These are phyloP conservation scores for Cataglyphis hispanica DNA, from an alignment of 1,140 invertebrate species.

Conservation along the genomic window DNA sequence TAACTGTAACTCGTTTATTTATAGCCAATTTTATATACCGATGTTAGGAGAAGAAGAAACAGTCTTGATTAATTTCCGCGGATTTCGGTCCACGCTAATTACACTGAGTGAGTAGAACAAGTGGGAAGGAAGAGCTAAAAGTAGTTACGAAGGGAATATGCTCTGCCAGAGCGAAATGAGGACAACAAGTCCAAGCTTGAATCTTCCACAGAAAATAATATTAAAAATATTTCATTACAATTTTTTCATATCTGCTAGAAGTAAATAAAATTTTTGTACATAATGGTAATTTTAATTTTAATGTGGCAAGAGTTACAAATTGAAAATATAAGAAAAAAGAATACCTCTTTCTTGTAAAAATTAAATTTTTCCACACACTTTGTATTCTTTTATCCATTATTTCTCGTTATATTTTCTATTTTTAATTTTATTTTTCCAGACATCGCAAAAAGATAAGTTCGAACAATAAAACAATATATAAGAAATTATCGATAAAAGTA, in stretches of 20 bases:
- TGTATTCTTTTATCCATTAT: background rate
- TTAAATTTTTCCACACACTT: no score
- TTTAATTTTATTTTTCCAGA: background rate
- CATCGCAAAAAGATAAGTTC: slow-evolving; percentile 10
- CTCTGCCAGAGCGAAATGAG: slow-evolving; percentile 43
- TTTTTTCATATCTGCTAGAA: background rate
- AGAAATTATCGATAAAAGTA: background rate
- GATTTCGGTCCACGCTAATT: slow-evolving; percentile 57
- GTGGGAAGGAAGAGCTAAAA: slow-evolving; percentile 39
- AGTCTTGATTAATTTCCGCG: slow-evolving; percentile 61
- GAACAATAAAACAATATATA: slow-evolving; percentile 4
- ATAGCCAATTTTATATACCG: background rate
- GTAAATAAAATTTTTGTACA: background rate
- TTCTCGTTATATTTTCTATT: background rate
- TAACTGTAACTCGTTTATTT: slow-evolving; percentile 48
- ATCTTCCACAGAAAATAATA: background rate
- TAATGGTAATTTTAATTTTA: background rate
- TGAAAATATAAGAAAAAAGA: no score
- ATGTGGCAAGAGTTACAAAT: no score
- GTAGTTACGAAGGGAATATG: slow-evolving; percentile 43
- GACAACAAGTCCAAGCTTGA: slow-evolving; percentile 8
- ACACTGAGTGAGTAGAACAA: slow-evolving; percentile 54
- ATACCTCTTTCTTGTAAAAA: no score
- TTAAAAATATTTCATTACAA: background rate
- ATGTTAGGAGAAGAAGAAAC: slow-evolving; percentile 19